Evolutionary conservation across 2,797 vertebrate species (phyloP).

Genomic region (Rhinichthys osculus): DNA sequence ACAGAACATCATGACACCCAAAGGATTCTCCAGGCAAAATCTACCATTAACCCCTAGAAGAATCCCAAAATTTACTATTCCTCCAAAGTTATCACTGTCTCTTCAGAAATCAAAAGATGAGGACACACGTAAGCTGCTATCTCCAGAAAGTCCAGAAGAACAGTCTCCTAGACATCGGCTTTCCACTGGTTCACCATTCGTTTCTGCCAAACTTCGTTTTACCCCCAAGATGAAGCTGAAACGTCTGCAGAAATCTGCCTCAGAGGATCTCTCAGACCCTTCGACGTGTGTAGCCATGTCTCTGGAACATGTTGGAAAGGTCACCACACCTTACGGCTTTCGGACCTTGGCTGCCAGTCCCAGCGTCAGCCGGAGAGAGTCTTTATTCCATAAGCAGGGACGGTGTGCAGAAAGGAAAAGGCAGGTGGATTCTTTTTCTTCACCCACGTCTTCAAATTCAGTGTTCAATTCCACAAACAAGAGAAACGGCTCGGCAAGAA

Average conservation of each 20-base stretch:
- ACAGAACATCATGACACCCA: slow-evolving; percentile 21
- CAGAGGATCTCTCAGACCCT: slow-evolving; percentile 56
- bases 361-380: slow-evolving; percentile 70
- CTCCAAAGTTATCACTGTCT: slow-evolving; percentile 50
- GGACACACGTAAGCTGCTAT: slow-evolving; percentile 58
- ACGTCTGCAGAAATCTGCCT: background rate
- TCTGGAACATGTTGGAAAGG: slow-evolving; percentile 69
- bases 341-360: slow-evolving; percentile 71
- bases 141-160: slow-evolving; percentile 49
- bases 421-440: slow-evolving; percentile 17
- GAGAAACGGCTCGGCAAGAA: accelerated
- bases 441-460: background rate
- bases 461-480: background rate
- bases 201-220: slow-evolving; percentile 30
- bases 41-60: slow-evolving; percentile 72
- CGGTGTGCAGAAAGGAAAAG: background rate
- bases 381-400: slow-evolving; percentile 70
- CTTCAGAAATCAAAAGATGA: background rate
- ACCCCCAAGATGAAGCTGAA: slow-evolving; percentile 18
- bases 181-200: slow-evolving; percentile 7
- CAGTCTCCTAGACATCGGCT: background rate
- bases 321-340: slow-evolving; percentile 77
- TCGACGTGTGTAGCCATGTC: slow-evolving; percentile 73
- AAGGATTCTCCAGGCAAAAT: slow-evolving; percentile 50
- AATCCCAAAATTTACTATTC: slow-evolving; percentile 70